Evolutionary conservation across 92 coral and sea anemone species (phyloP).

Genomic region (Anthopleura xanthogrammica): DNA sequence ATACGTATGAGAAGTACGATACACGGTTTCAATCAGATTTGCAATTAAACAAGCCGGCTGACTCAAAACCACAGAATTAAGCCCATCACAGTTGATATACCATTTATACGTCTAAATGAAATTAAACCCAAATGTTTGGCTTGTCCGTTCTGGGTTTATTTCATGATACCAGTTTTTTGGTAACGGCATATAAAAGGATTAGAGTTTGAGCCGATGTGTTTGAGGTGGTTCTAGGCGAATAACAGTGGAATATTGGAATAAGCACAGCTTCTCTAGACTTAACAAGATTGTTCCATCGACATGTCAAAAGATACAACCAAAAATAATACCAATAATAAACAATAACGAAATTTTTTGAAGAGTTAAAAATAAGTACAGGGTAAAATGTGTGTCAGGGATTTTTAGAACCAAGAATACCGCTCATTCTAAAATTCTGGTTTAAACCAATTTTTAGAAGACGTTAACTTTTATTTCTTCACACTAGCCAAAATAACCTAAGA

Average conservation of each 20-base stretch:
- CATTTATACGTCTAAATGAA: conserved; percentile 23
- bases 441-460: neutral
- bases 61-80: conserved; percentile 17
- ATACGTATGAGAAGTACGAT: conserved; percentile 18
- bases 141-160: conserved; percentile 4
- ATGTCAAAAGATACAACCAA: conserved; percentile 12
- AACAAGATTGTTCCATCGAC: conserved; percentile 11
- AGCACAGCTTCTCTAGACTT: conserved; percentile 8
- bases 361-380: neutral
- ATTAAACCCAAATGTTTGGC: conserved; percentile 10
- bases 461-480: neutral
- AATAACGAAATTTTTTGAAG: neutral
- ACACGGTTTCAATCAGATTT: conserved; percentile 19
- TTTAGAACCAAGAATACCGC: too few species aligned
- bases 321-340: neutral
- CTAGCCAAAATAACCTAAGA: neutral
- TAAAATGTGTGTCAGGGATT: too few species aligned
- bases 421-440: too few species aligned
- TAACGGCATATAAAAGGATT: conserved; percentile 24
- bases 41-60: conserved; percentile 18
- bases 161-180: neutral
- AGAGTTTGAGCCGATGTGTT: conserved; percentile 9
- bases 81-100: conserved; percentile 15
- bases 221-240: neutral
- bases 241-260: neutral